Evolutionary conservation across 2,888 invertebrate species (phyloP).

Genomic region (Amblyjoppa fuscipennis): DNA sequence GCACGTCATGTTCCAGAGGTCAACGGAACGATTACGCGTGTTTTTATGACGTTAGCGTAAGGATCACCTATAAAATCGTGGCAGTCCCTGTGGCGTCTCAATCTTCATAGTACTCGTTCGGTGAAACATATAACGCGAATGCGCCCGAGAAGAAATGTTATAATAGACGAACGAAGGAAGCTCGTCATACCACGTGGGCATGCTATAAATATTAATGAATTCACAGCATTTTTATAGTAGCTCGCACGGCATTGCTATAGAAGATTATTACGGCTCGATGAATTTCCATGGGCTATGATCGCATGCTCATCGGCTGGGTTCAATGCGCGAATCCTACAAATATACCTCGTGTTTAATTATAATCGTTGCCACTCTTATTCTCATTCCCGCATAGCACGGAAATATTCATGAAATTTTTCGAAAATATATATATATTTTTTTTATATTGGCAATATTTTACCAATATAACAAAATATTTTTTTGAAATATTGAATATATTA

Average conservation of each 20-base stretch:
- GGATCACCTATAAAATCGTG: slow-evolving; percentile 31
- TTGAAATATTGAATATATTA: too few relatives aligned
- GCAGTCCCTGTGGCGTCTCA: not conserved
- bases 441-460: too few relatives aligned
- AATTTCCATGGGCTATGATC: slow-evolving; percentile 69
- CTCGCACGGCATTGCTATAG: slow-evolving; percentile 10
- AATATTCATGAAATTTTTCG: too few relatives aligned
- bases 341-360: not conserved
- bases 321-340: slow-evolving; percentile 25
- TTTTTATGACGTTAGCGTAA: slow-evolving; percentile 40
- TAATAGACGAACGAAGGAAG: slow-evolving; percentile 62
- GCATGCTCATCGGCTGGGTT: slow-evolving; percentile 37
- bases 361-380: too few relatives aligned
- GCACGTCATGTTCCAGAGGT: not conserved
- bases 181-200: slow-evolving; percentile 78
- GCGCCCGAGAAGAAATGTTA: slow-evolving; percentile 48
- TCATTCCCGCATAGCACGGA: too few relatives aligned
- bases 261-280: slow-evolving; percentile 75
- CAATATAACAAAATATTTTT: too few relatives aligned
- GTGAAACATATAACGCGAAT: slow-evolving; percentile 24
- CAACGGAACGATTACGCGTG: slow-evolving; percentile 29
- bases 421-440: too few relatives aligned
- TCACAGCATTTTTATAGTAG: slow-evolving; percentile 75
- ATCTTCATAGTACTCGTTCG: slow-evolving; percentile 10
- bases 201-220: slow-evolving; percentile 84